Evolutionary conservation across 1,140 invertebrate genomes (phyloP), one percentile per base, ranked within the genome.

Genomic region (Anoplophora glabripennis): DNA sequence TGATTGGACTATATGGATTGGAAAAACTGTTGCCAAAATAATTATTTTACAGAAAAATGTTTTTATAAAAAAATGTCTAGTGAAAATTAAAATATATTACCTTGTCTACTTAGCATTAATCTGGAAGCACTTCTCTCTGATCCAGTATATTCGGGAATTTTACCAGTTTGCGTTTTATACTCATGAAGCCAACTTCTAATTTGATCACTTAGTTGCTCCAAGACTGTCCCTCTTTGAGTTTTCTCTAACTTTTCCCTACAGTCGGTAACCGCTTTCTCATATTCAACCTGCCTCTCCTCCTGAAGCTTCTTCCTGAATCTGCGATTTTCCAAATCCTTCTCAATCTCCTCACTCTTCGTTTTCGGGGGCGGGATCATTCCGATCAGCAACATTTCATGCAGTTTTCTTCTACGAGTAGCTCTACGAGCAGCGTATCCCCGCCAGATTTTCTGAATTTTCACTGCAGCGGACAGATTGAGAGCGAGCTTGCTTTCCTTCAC

Each of bases 101-200:
- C 84, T 77, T 86, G 86, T 68, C 86, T 77, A 65, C 87, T 89
- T 64, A 94, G 91, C 71, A 96, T 87, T 34, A 88, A 78, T 59
- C 87, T 79, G 1, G 92, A 94, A 1, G 93, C 92, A 14, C 93
- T 92, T 67, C 89, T 87, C 73, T 95, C 93, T 53, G 88, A 90
- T n/a, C 90, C 87, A 3, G 94, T 93, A 67, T 93, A 86, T 65
- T 95, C 92, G 0, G 94, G 93, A 73, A 96, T 88, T 77, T 92
- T 93, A 18, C 90, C 92, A 15, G 90, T 92, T 59, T 86, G 84
- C 46, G 86, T 81, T 69, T 87, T 89, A 67, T 86, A 90, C 40
- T 87, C 84, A 59, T 86, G 83, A 8, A 94, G 86, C 92, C 93
- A 96, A 59, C 85, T 84, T 63, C 93, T 79, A 33, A 96, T 84